These are phyloP conservation scores for Pangasianodon gigas DNA, from an alignment of 2,113 vertebrate species.

Conservation along the genomic window DNA sequence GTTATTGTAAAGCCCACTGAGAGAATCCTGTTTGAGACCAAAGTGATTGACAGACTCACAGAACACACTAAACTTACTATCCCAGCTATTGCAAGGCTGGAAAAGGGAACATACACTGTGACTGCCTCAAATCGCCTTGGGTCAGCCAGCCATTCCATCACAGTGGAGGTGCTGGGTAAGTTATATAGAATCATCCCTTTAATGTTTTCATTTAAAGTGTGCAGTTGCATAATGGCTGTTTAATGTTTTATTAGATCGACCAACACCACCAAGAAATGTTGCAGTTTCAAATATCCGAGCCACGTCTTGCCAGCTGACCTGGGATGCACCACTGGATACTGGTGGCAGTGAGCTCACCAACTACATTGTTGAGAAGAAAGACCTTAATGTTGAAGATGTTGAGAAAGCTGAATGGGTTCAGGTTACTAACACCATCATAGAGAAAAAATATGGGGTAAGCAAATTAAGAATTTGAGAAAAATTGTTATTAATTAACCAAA, in stretches of 20 bases:
- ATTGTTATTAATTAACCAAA: not conserved
- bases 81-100: constrained; percentile 75
- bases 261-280: constrained; percentile 90
- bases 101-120: constrained; percentile 86
- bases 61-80: constrained; percentile 83
- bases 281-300: constrained; percentile 87
- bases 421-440: constrained; percentile 84
- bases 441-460: constrained; percentile 85
- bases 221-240: not conserved
- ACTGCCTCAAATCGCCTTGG: constrained; percentile 90
- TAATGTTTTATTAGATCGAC: constrained; percentile 81
- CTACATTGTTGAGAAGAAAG: constrained; percentile 90
- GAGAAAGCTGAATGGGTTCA: constrained; percentile 88
- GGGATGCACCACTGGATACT: constrained; percentile 88
- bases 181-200: not conserved
- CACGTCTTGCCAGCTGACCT: constrained; percentile 87
- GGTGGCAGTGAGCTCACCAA: constrained; percentile 96
- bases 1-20: constrained; percentile 79
- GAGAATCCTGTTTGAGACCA: constrained; percentile 82
- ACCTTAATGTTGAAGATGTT: constrained; percentile 60
- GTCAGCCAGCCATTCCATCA: constrained; percentile 79
- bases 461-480: constrained; percentile 18
- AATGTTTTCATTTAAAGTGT: not conserved
- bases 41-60: constrained; percentile 83
- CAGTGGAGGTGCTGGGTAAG: constrained; percentile 89